phyloP scores from a whole-genome alignment of 1,140 invertebrate species.

The Scaptomyza graminum region DNA sequence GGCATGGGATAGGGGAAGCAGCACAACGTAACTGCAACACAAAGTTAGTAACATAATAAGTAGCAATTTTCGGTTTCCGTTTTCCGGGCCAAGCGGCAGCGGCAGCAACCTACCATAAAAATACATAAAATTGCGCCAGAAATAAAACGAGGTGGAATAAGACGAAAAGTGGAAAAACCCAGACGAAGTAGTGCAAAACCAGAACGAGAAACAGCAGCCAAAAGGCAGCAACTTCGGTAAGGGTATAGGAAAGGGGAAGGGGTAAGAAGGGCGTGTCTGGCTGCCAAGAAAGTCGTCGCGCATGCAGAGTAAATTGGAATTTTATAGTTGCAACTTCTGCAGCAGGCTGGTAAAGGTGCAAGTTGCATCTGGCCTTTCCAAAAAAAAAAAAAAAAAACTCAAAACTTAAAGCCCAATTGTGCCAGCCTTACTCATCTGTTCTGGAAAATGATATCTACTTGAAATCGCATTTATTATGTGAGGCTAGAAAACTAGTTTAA shows the following conservation, averaged over 20 bases:
- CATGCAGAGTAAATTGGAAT: slow-evolving; percentile 78
- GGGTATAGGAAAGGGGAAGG: not conserved
- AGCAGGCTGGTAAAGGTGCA: slow-evolving; percentile 53
- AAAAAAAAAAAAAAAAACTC: not conserved
- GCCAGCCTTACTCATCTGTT: not conserved
- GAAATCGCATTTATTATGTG: not conserved
- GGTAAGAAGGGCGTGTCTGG: slow-evolving; percentile 34
- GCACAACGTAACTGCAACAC: slow-evolving; percentile 57
- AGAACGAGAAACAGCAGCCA: slow-evolving; percentile 25
- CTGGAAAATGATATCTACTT: slow-evolving; percentile 1
- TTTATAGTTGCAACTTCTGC: slow-evolving; percentile 71
- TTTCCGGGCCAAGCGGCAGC: slow-evolving; percentile 69
- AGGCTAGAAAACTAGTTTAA: no score
- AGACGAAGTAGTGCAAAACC: slow-evolving; percentile 41
- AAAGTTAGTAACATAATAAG: slow-evolving; percentile 82
- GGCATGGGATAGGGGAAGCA: slow-evolving; percentile 9
- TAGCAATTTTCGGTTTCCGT: slow-evolving; percentile 82
- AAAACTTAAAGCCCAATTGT: slow-evolving; percentile 8
- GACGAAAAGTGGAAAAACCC: slow-evolving; percentile 53
- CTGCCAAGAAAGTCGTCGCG: slow-evolving; percentile 75
- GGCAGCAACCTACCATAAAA: slow-evolving; percentile 78
- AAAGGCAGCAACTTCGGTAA: slow-evolving; percentile 20
- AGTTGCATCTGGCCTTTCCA: slow-evolving; percentile 8
- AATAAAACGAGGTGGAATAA: slow-evolving; percentile 36
- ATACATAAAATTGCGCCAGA: slow-evolving; percentile 78